phyloP scores from a whole-genome alignment of 1,140 invertebrate genomes.

The Platorchestia sp. region DNA sequence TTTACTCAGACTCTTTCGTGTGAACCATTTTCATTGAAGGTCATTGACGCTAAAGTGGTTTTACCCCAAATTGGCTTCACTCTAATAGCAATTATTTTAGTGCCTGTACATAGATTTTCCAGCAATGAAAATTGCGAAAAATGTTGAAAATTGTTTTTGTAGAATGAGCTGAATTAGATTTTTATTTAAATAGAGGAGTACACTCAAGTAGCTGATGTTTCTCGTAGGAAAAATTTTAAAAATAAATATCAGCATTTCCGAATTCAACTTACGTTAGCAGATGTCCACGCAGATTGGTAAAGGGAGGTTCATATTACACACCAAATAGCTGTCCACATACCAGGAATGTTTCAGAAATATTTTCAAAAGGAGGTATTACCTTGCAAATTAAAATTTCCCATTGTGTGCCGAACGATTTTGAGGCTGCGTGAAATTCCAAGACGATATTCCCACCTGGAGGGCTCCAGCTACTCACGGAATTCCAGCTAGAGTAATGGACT shows the following conservation, averaged over 20 bases:
- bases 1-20: too few relatives aligned
- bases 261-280: background rate
- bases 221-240: background rate
- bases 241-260: background rate
- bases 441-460: constrained; percentile 44
- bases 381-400: constrained; percentile 24
- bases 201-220: background rate
- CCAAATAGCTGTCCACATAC: background rate
- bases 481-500: background rate
- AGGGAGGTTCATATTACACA: background rate
- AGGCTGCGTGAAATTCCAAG: constrained; percentile 27
- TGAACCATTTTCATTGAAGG: too few relatives aligned
- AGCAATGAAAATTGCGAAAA: too few relatives aligned
- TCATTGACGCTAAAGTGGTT: too few relatives aligned
- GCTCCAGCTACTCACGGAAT: background rate
- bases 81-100: too few relatives aligned
- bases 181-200: background rate
- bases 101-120: too few relatives aligned
- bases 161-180: background rate
- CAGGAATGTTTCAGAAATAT: constrained; percentile 26
- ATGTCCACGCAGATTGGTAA: background rate
- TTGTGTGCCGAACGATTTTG: background rate
- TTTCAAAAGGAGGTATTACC: constrained; percentile 31
- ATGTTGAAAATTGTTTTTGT: background rate
- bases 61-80: too few relatives aligned